Base-by-base conservation (phyloP, 2,888 invertebrate genomes). In the Vesta saturnalis region DNA sequence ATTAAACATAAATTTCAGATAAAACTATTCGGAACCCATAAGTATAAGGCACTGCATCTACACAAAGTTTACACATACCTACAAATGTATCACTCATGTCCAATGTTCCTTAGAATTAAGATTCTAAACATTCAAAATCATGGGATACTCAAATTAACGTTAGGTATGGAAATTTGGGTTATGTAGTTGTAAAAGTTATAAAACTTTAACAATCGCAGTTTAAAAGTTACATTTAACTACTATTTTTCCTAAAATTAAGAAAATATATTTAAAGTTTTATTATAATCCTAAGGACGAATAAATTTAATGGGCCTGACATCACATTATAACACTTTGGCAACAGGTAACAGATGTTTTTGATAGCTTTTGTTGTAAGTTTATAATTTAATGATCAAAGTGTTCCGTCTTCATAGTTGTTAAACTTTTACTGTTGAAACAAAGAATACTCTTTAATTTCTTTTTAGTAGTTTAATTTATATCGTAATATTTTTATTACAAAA, bases 331-430 rank as follows among this genome's bases (percentile, higher is more conserved):
- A 52, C 55, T 60, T 58, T 52, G 58, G 55, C 43, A 56, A 60
- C 56, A 65, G 65, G 65, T 65, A 60, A 22, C 65, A 60, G 65
- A 55, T 65, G 65, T 12, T 55, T 30, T 60, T 19, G 60, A 47
- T 60, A 47, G 30, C 52, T 49, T 60, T 60, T 60, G 52, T 52
- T 52, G 52, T 21, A 52, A 52, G 21, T 52, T 52, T 52, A 52
- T 52, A 52, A 19, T 52, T 52, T 52, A 52, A 52, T 21, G 52
- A 18, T 52, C 52, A 52, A 52, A 52, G 12, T n/a, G 52, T 52
- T 52, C 12, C 52, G 8, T 39, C 19, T 18, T 52, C 4, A 19
- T 19, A 4, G 19, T 52, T 52, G 19, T 52, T 10, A 21, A 52
- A 52, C 19, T 52, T 52, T 52, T 52, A 52, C 39, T 39, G 39